Evolutionary conservation across 2,113 vertebrate species (phyloP).

Genomic region (human (Homo sapiens)): DNA sequence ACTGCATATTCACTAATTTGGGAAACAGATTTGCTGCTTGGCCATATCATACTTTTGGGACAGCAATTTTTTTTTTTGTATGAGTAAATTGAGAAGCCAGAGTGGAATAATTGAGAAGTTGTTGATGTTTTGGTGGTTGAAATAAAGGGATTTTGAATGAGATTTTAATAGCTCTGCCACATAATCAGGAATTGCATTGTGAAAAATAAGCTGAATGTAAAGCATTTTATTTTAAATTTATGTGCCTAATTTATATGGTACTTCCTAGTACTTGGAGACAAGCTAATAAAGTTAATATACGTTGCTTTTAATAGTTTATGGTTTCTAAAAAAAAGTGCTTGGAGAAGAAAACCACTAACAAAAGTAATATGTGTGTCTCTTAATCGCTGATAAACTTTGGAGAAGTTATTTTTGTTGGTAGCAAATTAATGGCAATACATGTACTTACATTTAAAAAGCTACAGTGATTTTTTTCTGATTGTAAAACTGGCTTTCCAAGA

Average conservation of each 20-base stretch:
- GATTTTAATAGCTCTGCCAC: background rate
- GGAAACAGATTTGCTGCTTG: background rate
- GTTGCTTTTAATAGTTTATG: background rate
- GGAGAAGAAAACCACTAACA: background rate
- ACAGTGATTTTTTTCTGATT: background rate
- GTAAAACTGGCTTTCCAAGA: conserved; percentile 9
- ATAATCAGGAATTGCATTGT: background rate
- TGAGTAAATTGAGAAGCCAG: background rate
- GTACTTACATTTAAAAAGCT: background rate
- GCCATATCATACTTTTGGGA: background rate
- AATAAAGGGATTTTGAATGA: background rate
- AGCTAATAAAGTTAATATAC: background rate
- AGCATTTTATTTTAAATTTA: background rate
- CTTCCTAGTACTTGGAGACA: background rate
- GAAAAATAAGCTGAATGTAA: background rate
- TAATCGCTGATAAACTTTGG: background rate
- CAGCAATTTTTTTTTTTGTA: background rate
- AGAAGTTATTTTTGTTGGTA: conserved; percentile 22
- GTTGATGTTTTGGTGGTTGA: background rate
- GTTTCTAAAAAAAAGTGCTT: background rate
- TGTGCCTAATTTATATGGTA: background rate
- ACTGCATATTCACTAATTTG: background rate
- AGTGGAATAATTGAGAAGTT: background rate
- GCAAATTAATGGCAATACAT: background rate
- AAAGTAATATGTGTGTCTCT: background rate